These are phyloP conservation scores for Scaptomyza polygonia DNA, from an alignment of 2,888 invertebrate genomes.

Conservation along the genomic window DNA sequence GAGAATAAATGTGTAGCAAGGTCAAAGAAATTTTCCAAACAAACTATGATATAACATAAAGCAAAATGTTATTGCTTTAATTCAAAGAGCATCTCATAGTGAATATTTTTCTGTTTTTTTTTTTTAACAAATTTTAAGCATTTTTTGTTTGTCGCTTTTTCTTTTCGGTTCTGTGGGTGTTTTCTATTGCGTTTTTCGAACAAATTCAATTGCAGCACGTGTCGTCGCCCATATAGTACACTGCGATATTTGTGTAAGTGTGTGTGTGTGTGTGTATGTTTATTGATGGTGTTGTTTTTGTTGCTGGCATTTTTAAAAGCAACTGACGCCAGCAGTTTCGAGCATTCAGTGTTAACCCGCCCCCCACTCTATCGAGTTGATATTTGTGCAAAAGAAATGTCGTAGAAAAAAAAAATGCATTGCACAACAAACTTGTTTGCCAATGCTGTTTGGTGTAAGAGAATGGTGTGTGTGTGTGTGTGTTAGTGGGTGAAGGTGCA, in stretches of 20 bases:
- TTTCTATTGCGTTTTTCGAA: conserved; percentile 76
- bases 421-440: conserved; percentile 76
- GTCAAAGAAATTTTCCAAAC: too few relatives aligned
- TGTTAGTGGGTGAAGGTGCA: background rate
- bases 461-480: background rate
- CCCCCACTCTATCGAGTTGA: conserved; percentile 65
- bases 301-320: conserved; percentile 65
- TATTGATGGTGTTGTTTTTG: conserved; percentile 41
- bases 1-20: background rate
- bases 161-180: conserved; percentile 57
- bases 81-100: conserved; percentile 23
- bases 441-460: conserved; percentile 9
- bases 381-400: conserved; percentile 72
- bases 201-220: conserved; percentile 78
- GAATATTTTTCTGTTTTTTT: conserved; percentile 11
- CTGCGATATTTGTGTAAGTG: conserved; percentile 49
- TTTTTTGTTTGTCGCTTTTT: conserved; percentile 19
- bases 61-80: background rate
- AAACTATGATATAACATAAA: too few relatives aligned
- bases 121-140: background rate
- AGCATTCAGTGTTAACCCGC: conserved; percentile 4
- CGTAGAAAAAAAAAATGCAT: conserved; percentile 55
- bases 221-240: conserved; percentile 66
- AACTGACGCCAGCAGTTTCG: conserved; percentile 75
- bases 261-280: conserved; percentile 42